Conservation (phyloP, 2,888 invertebrate genomes). For the Gerosis bhagava region DNA sequence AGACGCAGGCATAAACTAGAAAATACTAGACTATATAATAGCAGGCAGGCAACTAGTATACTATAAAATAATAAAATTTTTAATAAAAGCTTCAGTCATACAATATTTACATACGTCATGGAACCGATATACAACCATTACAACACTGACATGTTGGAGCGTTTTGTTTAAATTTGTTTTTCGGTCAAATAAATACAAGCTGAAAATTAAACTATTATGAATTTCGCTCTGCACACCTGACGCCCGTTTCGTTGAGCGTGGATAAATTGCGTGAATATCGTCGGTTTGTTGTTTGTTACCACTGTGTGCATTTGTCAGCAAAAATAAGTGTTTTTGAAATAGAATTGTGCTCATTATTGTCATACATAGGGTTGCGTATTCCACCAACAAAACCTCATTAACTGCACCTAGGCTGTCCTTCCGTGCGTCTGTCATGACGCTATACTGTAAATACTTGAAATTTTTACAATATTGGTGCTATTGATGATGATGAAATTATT, state of each 20-base stretch:
- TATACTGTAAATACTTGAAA: too few relatives aligned
- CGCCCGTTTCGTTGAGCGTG: constrained; percentile 41
- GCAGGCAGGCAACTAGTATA: too few relatives aligned
- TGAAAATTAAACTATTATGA: constrained; percentile 50
- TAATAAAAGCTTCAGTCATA: background rate
- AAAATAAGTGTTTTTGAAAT: constrained; percentile 37
- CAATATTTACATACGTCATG: constrained; percentile 6
- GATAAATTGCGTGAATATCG: constrained; percentile 50
- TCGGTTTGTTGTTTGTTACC: constrained; percentile 44
- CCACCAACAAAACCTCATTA: too few relatives aligned
- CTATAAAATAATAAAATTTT: too few relatives aligned
- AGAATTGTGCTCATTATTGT: too few relatives aligned
- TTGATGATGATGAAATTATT: too few relatives aligned
- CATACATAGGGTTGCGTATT: too few relatives aligned
- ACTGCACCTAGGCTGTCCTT: too few relatives aligned
- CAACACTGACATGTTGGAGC: constrained; percentile 6
- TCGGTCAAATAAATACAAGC: constrained; percentile 32
- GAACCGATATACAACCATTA: constrained; percentile 13
- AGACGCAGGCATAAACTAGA: too few relatives aligned
- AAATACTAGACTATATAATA: too few relatives aligned
- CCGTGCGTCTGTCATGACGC: too few relatives aligned
- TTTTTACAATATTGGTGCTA: too few relatives aligned
- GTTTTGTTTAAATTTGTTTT: constrained; percentile 29
- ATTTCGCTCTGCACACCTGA: constrained; percentile 47
- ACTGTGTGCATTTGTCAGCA: constrained; percentile 45